Conservation (phyloP, 2,797 vertebrate genomes). For the Catharus ustulatus region DNA sequence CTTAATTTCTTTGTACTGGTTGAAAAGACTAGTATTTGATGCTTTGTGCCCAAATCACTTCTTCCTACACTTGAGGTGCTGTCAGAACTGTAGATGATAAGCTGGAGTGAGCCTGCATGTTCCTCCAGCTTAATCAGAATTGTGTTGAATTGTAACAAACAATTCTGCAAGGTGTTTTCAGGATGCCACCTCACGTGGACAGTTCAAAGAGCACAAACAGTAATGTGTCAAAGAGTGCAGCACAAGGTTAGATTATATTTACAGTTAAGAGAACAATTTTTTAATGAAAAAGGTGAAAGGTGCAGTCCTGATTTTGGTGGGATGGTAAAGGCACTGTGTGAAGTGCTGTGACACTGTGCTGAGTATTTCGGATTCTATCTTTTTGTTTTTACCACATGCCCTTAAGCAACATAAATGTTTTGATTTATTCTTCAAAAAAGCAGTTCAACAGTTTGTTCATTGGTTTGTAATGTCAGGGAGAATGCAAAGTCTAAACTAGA, state of each 20-base stretch:
- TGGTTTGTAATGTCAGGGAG: background rate
- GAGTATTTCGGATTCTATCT: background rate
- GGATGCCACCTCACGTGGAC: background rate
- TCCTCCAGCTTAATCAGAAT: background rate
- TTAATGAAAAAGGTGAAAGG: background rate
- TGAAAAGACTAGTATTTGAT: background rate
- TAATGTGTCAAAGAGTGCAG: background rate
- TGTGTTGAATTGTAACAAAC: background rate
- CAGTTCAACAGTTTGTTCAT: background rate
- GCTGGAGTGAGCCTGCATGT: accelerated
- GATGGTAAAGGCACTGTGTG: background rate
- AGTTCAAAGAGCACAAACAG: background rate
- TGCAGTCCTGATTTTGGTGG: background rate
- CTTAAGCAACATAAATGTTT: background rate
- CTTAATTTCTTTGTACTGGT: background rate
- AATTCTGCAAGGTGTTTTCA: background rate
- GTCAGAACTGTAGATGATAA: background rate
- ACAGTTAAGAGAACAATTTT: background rate
- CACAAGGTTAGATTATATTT: background rate
- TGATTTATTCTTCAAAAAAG: background rate
- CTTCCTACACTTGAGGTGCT: accelerated
- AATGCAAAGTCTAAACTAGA: background rate
- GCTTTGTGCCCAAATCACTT: background rate
- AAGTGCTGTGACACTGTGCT: background rate
- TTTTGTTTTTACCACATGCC: accelerated